A percentile compares a stretch with the other conserved stretches of the same genome.
Conservation (phyloP, 2,113 vertebrate genomes). For the Gadus macrocephalus region DNA sequence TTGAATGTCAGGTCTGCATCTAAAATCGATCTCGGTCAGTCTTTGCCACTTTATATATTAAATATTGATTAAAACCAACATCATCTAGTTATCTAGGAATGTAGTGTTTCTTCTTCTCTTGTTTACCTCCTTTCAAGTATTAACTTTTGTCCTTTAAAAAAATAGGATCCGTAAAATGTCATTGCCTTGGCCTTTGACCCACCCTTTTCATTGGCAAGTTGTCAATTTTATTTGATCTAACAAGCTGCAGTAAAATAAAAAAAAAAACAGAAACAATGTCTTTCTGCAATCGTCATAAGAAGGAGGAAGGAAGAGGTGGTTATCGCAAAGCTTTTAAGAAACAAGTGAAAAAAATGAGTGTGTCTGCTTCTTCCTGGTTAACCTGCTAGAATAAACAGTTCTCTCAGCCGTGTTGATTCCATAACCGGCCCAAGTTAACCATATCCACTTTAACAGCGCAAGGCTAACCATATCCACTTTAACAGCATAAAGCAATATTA, state of each 20-base stretch:
- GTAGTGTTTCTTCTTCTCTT: not conserved
- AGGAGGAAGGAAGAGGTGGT: constrained; percentile 60
- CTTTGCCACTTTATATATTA: not conserved
- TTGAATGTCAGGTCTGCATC: constrained; percentile 8
- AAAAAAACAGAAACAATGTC: constrained; percentile 9
- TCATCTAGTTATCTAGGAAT: not conserved
- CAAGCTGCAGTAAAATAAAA: constrained; percentile 19
- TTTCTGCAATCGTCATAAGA: constrained; percentile 2
- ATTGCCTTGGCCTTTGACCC: not conserved
- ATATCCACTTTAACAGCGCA: not conserved
- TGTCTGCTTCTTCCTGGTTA: constrained; percentile 71
- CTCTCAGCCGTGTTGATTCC: constrained; percentile 20
- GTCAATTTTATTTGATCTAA: not conserved
- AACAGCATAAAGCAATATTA: not conserved
- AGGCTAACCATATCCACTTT: constrained; percentile 10
- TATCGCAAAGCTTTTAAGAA: constrained; percentile 14
- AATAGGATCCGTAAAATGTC: too few relatives aligned
- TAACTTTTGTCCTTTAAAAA: not conserved
- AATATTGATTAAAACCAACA: not conserved
- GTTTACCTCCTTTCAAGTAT: not conserved
- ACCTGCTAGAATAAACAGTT: constrained; percentile 65
- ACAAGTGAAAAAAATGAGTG: constrained; percentile 78
- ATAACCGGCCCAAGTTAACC: not conserved
- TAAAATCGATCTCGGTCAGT: not conserved
- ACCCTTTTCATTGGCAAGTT: not conserved